Evolutionary conservation across 2,113 vertebrate genomes (phyloP).

Genomic region (Corythaeola cristata): DNA sequence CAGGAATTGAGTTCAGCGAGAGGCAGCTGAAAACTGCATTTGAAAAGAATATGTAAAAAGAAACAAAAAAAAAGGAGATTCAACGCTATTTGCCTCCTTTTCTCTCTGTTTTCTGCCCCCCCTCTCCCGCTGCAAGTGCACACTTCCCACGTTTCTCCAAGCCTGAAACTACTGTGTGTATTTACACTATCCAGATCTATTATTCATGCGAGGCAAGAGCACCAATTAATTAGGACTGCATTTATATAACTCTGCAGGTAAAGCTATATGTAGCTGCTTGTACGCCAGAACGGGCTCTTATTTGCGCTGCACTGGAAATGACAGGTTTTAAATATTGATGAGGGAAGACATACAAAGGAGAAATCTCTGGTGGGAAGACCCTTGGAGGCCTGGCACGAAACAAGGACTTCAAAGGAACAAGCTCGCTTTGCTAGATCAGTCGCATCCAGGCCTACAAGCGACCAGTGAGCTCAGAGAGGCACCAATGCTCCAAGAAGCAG

Average conservation of each 20-base stretch:
- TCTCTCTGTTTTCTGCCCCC: background rate
- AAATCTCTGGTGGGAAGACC: constrained; percentile 8
- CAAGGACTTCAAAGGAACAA: constrained; percentile 29
- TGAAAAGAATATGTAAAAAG: background rate
- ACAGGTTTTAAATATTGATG: constrained; percentile 46
- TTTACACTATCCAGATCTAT: constrained; percentile 28
- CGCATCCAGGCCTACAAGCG: background rate
- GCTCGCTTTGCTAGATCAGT: background rate
- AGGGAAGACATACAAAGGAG: constrained; percentile 3
- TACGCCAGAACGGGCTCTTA: background rate
- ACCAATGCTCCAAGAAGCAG: background rate
- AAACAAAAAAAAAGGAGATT: background rate
- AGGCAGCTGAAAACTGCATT: background rate
- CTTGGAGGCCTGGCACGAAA: background rate
- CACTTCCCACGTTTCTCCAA: background rate
- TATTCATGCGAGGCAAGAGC: constrained; percentile 34
- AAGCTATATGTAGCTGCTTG: background rate
- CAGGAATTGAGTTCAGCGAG: background rate
- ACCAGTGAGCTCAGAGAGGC: background rate
- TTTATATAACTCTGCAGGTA: constrained; percentile 52
- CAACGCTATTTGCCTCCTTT: background rate
- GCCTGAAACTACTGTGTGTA: background rate
- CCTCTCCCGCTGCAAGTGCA: background rate
- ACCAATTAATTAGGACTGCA: constrained; percentile 22
- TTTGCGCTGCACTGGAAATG: background rate